A percentile compares a stretch with the other conserved stretches of the same genome.
phyloP scores from a whole-genome alignment of 2,888 invertebrate species.

The Strigamia maritima region DNA sequence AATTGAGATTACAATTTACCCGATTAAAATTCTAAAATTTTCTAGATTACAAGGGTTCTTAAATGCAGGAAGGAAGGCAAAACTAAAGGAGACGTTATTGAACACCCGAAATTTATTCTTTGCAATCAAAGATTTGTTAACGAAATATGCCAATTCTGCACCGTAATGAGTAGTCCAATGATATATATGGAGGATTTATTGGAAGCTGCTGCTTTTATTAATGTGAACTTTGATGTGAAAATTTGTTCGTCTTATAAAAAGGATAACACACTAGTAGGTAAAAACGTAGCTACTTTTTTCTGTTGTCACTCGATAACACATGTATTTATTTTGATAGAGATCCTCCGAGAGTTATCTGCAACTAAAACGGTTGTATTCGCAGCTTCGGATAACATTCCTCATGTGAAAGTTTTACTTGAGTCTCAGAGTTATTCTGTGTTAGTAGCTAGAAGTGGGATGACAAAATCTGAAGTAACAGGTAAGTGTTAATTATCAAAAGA shows the following conservation, averaged over 20 bases:
- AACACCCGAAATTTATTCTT: slow-evolving; percentile 43
- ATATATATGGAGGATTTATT: neutral
- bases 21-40: neutral
- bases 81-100: neutral
- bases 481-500: neutral
- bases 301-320: neutral
- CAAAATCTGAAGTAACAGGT: neutral
- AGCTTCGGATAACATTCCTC: slow-evolving; percentile 58
- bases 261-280: neutral
- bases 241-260: neutral
- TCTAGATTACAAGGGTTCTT: neutral
- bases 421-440: neutral
- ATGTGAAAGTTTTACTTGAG: slow-evolving; percentile 45
- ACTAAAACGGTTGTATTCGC: slow-evolving; percentile 61
- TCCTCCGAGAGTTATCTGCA: neutral
- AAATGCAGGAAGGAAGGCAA: neutral
- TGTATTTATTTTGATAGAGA: neutral
- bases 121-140: slow-evolving; percentile 52
- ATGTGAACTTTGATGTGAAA: neutral
- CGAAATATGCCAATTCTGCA: slow-evolving; percentile 49
- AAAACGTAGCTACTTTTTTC: neutral
- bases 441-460: neutral
- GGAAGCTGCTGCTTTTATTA: neutral
- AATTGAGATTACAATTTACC: neutral
- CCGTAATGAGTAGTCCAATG: neutral